These are phyloP conservation scores for Acanthurus lineatus DNA, from an alignment of 2,797 vertebrate genomes.

Conservation along the genomic window DNA sequence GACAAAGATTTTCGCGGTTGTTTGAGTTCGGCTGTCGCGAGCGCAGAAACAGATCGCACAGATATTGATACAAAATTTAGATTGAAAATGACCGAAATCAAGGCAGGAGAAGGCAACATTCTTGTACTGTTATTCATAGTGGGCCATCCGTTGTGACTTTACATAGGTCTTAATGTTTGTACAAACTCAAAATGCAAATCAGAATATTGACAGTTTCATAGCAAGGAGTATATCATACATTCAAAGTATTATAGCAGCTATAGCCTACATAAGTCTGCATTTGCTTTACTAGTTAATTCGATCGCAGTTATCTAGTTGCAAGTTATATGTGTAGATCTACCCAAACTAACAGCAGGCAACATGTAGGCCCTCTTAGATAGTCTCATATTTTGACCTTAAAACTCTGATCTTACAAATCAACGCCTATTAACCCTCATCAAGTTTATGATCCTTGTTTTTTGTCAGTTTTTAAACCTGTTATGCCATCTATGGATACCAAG, in stretches of 20 bases:
- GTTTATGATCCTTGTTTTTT: not conserved
- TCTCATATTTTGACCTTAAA: not conserved
- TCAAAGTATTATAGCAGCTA: too few species aligned
- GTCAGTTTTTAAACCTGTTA: not conserved
- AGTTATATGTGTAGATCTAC: not conserved
- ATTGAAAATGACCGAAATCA: not conserved
- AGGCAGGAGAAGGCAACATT: too few species aligned
- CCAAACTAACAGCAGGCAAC: too few species aligned
- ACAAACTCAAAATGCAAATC: accelerated
- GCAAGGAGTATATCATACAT: not conserved
- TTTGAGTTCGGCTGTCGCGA: slow-evolving; percentile 22
- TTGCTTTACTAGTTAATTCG: too few species aligned
- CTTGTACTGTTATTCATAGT: not conserved
- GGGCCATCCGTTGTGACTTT: not conserved
- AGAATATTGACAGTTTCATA: not conserved
- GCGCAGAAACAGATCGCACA: slow-evolving; percentile 3
- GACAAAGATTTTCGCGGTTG: slow-evolving; percentile 15
- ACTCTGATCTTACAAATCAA: not conserved
- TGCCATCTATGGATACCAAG: not conserved
- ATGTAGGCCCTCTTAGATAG: too few species aligned
- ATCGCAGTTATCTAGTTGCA: not conserved
- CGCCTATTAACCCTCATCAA: not conserved
- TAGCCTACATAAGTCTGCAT: too few species aligned
- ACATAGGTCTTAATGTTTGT: not conserved
- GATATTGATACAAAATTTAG: not conserved